Base-by-base conservation (phyloP, 2,888 invertebrate genomes). In the Odontothrips loti region DNA sequence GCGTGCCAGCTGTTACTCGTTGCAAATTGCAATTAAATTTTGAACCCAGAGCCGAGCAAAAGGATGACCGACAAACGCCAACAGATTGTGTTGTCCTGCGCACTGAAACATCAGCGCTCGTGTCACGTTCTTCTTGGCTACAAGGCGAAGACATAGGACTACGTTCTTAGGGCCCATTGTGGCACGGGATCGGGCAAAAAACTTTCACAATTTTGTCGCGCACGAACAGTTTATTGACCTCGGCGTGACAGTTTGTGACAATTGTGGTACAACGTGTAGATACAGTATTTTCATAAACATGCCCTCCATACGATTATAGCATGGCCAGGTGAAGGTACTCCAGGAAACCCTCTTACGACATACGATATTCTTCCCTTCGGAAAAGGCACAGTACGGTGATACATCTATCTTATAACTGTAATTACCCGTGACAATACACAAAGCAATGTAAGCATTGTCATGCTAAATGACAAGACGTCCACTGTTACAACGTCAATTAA, bases 341-440 rank as follows among this genome's bases (percentile, higher is more conserved):
- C 12, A 12, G 23, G 68, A 75, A 75, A 75, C 68, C 23, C n/a
- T 75, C 58, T 27, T 27, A 75, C 23, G 68, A 27, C 12, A 75
- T 27, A 9, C 23, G 68, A 27, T 75, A n/a, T 75, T 58, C 17
- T 58, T 58, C 58, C 58, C n/a, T 58, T 58, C 58, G 68, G 27
- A 75, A 75, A 75, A 27, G 68, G 68, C 68, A 75, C 68, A 75
- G 27, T 27, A 75, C 68, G 27, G 68, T 75, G 68, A 75, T 75
- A 75, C 68, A 75, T 27, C 68, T 23, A 75, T 75, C 27, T 11
- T 75, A 75, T 27, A 75, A 75, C 68, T 75, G 68, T 75, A 27
- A 75, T 75, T 75, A 75, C 27, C 68, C 68, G 68, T 75, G 68
- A 75, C 68, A 75, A 12, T 75, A 75, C 68, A 75, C 68, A 75